These are phyloP conservation scores for Notodonta ziczac DNA, from an alignment of 2,888 invertebrate genomes.

Conservation along the genomic window DNA sequence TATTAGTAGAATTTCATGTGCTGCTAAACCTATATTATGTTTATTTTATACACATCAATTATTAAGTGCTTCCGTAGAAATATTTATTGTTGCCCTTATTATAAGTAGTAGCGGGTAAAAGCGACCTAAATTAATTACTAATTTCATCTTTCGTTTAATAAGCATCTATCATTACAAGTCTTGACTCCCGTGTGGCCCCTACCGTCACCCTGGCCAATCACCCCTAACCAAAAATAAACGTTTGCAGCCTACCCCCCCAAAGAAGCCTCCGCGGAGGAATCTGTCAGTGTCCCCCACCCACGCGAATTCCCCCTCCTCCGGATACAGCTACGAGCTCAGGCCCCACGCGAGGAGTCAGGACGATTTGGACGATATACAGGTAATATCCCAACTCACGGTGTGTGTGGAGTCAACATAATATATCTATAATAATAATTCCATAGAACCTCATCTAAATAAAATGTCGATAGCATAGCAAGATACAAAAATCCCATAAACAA, in stretches of 20 bases:
- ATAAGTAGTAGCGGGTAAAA: background rate
- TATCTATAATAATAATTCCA: too few relatives aligned
- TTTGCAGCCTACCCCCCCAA: slow-evolving; percentile 92
- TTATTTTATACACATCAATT: background rate
- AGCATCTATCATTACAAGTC: background rate
- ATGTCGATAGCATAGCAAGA: background rate
- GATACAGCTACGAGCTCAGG: slow-evolving; percentile 86
- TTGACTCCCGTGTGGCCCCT: slow-evolving; percentile 7
- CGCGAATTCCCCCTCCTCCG: slow-evolving; percentile 82
- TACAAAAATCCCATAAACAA: slow-evolving; percentile 16
- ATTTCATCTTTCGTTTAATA: background rate
- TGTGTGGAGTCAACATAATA: too few relatives aligned
- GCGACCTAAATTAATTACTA: background rate
- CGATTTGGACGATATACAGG: slow-evolving; percentile 88
- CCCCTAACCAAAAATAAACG: slow-evolving; percentile 32
- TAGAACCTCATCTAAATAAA: too few relatives aligned
- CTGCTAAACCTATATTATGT: background rate
- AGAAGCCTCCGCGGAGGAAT: slow-evolving; percentile 94
- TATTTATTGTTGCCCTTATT: background rate
- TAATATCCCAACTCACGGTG: slow-evolving; percentile 38
- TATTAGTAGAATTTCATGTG: background rate
- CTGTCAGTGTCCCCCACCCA: slow-evolving; percentile 94
- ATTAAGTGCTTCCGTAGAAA: too few relatives aligned
- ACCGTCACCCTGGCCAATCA: slow-evolving; percentile 8
- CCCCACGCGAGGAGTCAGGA: slow-evolving; percentile 88